A percentile compares a stretch with the other conserved stretches of the same genome.
Evolutionary conservation across 2,888 invertebrate genomes (phyloP).

Genomic region (Vanessa cardui): DNA sequence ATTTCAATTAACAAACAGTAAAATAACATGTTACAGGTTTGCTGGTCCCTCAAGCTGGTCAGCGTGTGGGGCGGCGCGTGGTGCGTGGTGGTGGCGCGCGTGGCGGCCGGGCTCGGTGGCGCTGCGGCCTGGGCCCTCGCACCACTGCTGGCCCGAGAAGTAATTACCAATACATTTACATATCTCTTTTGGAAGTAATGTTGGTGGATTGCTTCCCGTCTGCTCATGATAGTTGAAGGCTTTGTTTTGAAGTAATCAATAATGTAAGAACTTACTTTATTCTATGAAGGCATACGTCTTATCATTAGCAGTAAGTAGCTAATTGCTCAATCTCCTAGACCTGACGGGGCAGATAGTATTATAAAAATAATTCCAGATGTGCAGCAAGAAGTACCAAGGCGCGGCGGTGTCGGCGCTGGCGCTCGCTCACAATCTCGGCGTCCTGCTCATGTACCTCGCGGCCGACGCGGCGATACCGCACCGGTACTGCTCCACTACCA

Average conservation of each 20-base stretch:
- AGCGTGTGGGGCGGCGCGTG: conserved; percentile 58
- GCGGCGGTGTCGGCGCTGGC: conserved; percentile 63
- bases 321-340: no score
- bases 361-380: conserved; percentile 52
- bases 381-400: conserved; percentile 52
- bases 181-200: no score
- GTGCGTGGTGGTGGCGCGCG: conserved; percentile 58
- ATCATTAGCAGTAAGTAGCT: no score
- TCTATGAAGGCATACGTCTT: no score
- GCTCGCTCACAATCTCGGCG: conserved; percentile 62
- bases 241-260: no score
- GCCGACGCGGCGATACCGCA: conserved; percentile 54
- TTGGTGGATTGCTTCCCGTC: no score
- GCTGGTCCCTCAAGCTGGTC: conserved; percentile 65
- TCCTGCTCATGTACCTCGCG: conserved; percentile 67
- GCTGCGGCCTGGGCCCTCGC: conserved; percentile 65
- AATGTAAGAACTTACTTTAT: no score
- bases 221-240: no score
- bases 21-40: conserved; percentile 47
- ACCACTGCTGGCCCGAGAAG: conserved; percentile 64
- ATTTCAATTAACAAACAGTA: no score
- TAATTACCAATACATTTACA: conserved; percentile 28
- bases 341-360: no score
- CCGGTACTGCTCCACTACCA: no score
- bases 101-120: conserved; percentile 63